phyloP scores from a whole-genome alignment of 2,113 vertebrate genomes.

The Saiga tatarica region DNA sequence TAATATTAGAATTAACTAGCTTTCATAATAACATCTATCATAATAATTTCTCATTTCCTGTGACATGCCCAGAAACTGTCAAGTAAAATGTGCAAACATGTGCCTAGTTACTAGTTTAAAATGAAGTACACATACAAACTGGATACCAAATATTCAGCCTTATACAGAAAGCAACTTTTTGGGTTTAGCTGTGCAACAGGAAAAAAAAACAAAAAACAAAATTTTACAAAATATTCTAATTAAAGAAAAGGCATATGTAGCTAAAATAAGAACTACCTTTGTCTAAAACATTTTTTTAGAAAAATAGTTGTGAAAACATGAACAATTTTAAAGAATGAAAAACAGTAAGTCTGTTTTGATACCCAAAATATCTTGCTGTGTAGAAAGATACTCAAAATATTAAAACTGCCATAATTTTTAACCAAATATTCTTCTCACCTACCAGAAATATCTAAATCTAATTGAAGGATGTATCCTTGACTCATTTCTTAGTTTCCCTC shows the following conservation, averaged over 20 bases:
- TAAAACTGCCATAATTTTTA: not conserved
- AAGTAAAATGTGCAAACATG: not conserved
- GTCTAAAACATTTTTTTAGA: not conserved
- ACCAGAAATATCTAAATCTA: not conserved
- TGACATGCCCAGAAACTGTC: not conserved
- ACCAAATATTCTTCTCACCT: not conserved
- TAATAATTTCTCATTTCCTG: not conserved
- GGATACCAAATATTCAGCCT: not conserved
- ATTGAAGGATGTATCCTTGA: not conserved
- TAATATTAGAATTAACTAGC: not conserved
- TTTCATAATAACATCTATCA: not conserved
- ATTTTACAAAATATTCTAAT: conserved; percentile 15
- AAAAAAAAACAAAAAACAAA: not conserved
- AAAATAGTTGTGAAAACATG: not conserved
- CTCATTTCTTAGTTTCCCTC: not conserved
- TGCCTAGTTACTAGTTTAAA: not conserved
- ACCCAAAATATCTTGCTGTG: not conserved
- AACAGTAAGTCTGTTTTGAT: not conserved
- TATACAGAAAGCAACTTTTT: not conserved
- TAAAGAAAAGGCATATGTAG: not conserved
- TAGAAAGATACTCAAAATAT: not conserved
- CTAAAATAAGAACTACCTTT: not conserved
- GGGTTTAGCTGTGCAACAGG: not conserved
- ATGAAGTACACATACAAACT: not conserved
- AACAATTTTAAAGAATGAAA: not conserved